phyloP scores from a whole-genome alignment of 2,113 vertebrate species.

The Chaenocephalus aceratus region DNA sequence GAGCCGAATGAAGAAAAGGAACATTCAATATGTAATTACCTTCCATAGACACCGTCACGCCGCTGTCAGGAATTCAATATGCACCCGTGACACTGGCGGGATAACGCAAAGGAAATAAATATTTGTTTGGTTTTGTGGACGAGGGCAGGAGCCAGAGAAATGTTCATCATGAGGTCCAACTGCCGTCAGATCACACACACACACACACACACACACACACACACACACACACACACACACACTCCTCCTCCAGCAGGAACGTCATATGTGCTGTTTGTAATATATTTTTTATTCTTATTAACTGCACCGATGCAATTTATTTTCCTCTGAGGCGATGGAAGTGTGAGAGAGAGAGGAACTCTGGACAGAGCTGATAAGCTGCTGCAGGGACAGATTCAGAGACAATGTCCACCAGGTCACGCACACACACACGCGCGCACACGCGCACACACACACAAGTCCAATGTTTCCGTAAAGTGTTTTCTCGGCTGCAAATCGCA shows the following conservation, averaged over 20 bases:
- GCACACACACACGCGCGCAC: slow-evolving; percentile 48
- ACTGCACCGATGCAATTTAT: slow-evolving; percentile 95
- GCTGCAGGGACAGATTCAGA: slow-evolving; percentile 90
- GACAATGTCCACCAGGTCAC: slow-evolving; percentile 92
- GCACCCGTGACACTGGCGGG: slow-evolving; percentile 67
- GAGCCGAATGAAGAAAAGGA: slow-evolving; percentile 75
- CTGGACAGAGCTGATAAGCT: slow-evolving; percentile 94
- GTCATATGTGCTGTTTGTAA: slow-evolving; percentile 74
- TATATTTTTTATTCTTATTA: slow-evolving; percentile 95
- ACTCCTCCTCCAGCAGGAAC: slow-evolving; percentile 60
- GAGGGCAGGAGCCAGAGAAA: slow-evolving; percentile 43
- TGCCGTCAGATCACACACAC: slow-evolving; percentile 15
- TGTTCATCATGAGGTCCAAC: slow-evolving; percentile 67
- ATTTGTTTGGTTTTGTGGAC: slow-evolving; percentile 65
- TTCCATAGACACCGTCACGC: slow-evolving; percentile 67
- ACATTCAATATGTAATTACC: slow-evolving; percentile 85
- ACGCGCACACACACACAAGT: slow-evolving; percentile 24
- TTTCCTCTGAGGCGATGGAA: slow-evolving; percentile 94
- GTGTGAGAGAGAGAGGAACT: slow-evolving; percentile 87
- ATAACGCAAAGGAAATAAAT: slow-evolving; percentile 75
- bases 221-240: too few relatives aligned
- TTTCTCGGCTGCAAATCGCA: too few relatives aligned
- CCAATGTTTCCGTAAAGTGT: too few relatives aligned
- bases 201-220: too few relatives aligned
- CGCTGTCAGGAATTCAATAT: slow-evolving; percentile 78